Evolutionary conservation across 2,797 vertebrate species (phyloP), one percentile per base, ranked within the genome.

Genomic region (Enteromius treurensis): DNA sequence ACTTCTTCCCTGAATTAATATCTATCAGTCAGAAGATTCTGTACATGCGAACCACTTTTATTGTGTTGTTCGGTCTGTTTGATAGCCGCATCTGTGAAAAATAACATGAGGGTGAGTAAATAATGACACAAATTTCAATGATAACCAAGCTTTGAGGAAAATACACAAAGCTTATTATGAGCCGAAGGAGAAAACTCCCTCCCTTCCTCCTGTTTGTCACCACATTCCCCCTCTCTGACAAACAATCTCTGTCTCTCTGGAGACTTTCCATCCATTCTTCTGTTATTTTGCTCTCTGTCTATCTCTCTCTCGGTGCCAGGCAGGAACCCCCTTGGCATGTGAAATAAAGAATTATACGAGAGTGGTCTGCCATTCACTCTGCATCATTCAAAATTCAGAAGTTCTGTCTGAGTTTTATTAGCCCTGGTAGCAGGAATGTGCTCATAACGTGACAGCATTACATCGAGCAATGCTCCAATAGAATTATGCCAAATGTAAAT

Each of bases 401-500:
- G 69, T 84, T 69, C 77, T 71, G 64, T 58, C 29, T 62, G 62
- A 75, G 81, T 81, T 83, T 89, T 84, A 88, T 88, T 88, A 85
- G 55, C 65, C 23, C 11, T 34, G 74, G 71, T 80, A 73, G 70
- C 81, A 77, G 86, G 71, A 75, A 80, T 78, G 88, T 86, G 90
- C 84, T 91, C 86, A 88, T 45, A 75, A 53, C 26, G 70, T 89
- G 86, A 89, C 87, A 68, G 80, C 37, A 47, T 89, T 90, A 90
- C 91, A 68, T 64, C 58, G 83, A 79, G 21, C 70, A 49, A 81
- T 34, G 51, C 73, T 21, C n/a, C 69, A 71, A 83, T 83, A 90
- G 65, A 90, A 80, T 86, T 80, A 86, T 87, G 83, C 68, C 70
- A 88, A 89, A 92, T 91, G 79, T 26, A 89, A 90, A 91, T 90